Percentiles rank a stretch among this genome's conserved stretches.
Conservation (phyloP, 2,797 vertebrate species). For the Falco rusticolus region DNA sequence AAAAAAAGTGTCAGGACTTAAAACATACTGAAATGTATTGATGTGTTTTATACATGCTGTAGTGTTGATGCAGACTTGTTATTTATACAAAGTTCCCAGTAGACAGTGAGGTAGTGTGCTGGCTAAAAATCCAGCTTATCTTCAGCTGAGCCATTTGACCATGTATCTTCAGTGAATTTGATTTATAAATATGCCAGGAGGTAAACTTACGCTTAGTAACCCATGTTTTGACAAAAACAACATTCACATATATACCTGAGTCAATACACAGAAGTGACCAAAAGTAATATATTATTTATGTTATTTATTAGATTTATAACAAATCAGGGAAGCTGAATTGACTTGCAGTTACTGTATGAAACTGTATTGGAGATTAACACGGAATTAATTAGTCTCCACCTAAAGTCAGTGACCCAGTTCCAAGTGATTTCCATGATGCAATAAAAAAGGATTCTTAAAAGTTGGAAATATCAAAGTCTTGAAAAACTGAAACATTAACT, state of each 20-base stretch:
- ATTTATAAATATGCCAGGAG: neutral
- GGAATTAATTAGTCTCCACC: neutral
- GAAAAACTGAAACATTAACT: neutral
- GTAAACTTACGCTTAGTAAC: neutral
- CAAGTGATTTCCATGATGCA: neutral
- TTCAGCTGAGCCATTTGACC: neutral
- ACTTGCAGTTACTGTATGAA: neutral
- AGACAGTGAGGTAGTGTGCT: neutral
- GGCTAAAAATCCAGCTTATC: neutral
- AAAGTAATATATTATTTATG: neutral
- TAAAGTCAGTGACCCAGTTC: neutral
- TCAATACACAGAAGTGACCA: neutral
- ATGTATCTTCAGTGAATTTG: neutral
- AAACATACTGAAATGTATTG: slow-evolving; percentile 45
- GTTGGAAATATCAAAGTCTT: neutral
- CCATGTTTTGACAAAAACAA: neutral
- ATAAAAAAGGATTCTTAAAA: neutral
- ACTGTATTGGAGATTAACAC: fast-evolving
- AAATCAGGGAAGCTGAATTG: neutral
- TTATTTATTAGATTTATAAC: neutral
- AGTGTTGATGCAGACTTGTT: neutral
- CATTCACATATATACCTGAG: neutral
- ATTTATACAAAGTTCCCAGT: neutral
- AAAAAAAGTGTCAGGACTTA: slow-evolving; percentile 29
- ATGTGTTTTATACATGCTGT: slow-evolving; percentile 16